Base-by-base conservation (phyloP, 2,113 vertebrate genomes). In the Lycaon pictus region DNA sequence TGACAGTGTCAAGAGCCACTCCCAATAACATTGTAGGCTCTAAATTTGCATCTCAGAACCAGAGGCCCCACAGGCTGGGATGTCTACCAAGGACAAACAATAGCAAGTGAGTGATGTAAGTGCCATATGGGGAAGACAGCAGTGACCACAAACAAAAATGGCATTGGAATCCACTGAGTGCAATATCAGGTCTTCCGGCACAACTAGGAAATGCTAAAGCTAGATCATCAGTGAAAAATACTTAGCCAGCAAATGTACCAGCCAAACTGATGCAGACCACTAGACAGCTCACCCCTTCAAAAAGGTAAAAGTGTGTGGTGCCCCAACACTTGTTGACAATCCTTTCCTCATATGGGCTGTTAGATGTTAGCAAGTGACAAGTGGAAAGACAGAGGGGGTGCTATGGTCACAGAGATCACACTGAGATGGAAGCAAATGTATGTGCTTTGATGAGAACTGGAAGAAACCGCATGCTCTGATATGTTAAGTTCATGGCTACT, bases 81-180 rank as follows among this genome's bases (percentile, higher is more conserved):
- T 10, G 69, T 0, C 0, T 53, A 29, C 56, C 16, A 86, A 85
- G 7, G 20, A 55, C 37, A 65, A 95, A 77, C 65, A 83, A 60
- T 9, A 76, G 51, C 51, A 86, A 16, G 17, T 87, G 13, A 88
- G 29, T 35, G 35, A 89, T 58, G 25, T 51, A 29, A 60, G 25
- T 15, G 20, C 79, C 22, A 10, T 5, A 37, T 0, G 2, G 19
- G 1, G 6, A 48, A 5, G 0, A 19, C 84, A 7, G 62, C 35
- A 16, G 23, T 15, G 51, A 53, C 9, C 6, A 7, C 29, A 96
- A 80, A 80, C 27, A 79, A 29, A 5, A 62, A 60, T 7, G n/a
- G 51, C 55, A 20, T 0, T 94, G 25, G 15, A 35, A 88, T 43
- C 37, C 51, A 32, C 0, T 11, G 32, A 74, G 7, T 12, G 1